Percentiles rank a stretch among this genome's conserved stretches.
These are phyloP conservation scores for Gallinago jamesoni DNA, from an alignment of 2,113 vertebrate species.

Conservation along the genomic window DNA sequence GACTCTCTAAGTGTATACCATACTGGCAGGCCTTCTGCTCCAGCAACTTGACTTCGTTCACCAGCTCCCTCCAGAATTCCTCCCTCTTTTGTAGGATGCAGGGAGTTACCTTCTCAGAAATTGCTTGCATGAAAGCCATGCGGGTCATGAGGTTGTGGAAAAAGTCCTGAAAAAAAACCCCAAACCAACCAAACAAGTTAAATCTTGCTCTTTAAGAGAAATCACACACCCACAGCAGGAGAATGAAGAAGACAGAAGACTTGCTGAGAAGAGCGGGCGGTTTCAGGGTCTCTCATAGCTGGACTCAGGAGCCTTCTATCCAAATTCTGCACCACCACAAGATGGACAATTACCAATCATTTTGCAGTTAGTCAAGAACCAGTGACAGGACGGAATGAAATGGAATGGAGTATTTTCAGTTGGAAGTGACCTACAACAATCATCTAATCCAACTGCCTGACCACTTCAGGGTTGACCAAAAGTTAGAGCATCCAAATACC, in stretches of 20 bases:
- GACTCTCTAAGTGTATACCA: constrained; percentile 71
- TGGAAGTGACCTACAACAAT: not conserved
- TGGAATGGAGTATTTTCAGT: not conserved
- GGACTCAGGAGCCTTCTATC: not conserved
- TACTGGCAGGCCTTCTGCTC: constrained; percentile 70
- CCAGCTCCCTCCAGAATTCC: constrained; percentile 62
- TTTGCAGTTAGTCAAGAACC: not conserved
- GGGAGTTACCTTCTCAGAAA: constrained; percentile 70
- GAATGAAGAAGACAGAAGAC: not conserved
- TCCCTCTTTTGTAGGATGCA: constrained; percentile 66
- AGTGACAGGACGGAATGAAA: not conserved
- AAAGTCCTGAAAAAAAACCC: constrained; percentile 75
- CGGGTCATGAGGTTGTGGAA: constrained; percentile 77
- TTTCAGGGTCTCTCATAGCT: not conserved
- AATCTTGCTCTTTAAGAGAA: not conserved
- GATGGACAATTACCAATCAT: not conserved
- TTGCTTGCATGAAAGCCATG: constrained; percentile 66
- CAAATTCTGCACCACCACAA: not conserved
- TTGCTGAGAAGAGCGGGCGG: not conserved
- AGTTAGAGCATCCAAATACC: not conserved
- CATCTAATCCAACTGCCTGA: not conserved
- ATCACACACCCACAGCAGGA: not conserved
- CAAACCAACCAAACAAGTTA: not conserved
- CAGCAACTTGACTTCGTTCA: constrained; percentile 66
- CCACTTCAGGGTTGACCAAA: not conserved